These are phyloP conservation scores for Neoascia interrupta DNA, from an alignment of 2,888 invertebrate species.

Conservation along the genomic window DNA sequence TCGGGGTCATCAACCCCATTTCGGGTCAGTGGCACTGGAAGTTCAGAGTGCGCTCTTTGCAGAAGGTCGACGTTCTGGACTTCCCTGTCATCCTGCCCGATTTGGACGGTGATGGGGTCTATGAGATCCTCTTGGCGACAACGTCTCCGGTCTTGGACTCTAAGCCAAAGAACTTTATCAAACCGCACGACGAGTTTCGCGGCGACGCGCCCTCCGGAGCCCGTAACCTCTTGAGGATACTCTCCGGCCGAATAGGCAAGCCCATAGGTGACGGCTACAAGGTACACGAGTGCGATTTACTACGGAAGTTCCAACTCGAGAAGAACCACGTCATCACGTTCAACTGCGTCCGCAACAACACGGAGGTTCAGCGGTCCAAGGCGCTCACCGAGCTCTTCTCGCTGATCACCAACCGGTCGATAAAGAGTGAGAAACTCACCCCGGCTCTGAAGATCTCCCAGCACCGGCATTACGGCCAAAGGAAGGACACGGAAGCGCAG, in stretches of 20 bases:
- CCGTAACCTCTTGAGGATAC: slow-evolving; percentile 84
- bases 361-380: slow-evolving; percentile 81
- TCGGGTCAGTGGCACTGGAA: slow-evolving; percentile 82
- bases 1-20: slow-evolving; percentile 83
- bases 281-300: slow-evolving; percentile 82
- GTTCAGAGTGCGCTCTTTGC: slow-evolving; percentile 75
- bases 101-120: slow-evolving; percentile 85
- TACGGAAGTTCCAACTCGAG: slow-evolving; percentile 82
- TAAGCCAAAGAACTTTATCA: slow-evolving; percentile 68
- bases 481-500: slow-evolving; percentile 82
- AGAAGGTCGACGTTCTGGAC: slow-evolving; percentile 82
- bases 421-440: slow-evolving; percentile 74
- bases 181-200: slow-evolving; percentile 23
- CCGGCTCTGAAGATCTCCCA: slow-evolving; percentile 80
- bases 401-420: slow-evolving; percentile 78
- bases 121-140: slow-evolving; percentile 84
- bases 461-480: slow-evolving; percentile 82
- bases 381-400: slow-evolving; percentile 79
- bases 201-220: slow-evolving; percentile 78
- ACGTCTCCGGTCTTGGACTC: slow-evolving; percentile 76
- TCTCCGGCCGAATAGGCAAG: slow-evolving; percentile 86
- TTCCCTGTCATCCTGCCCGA: slow-evolving; percentile 88
- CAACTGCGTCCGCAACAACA: slow-evolving; percentile 82
- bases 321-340: slow-evolving; percentile 81
- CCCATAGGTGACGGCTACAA: slow-evolving; percentile 84